A percentile compares a stretch with the other conserved stretches of the same genome.
Evolutionary conservation across 2,888 invertebrate genomes (phyloP).

Genomic region (Polymixis flavicincta): DNA sequence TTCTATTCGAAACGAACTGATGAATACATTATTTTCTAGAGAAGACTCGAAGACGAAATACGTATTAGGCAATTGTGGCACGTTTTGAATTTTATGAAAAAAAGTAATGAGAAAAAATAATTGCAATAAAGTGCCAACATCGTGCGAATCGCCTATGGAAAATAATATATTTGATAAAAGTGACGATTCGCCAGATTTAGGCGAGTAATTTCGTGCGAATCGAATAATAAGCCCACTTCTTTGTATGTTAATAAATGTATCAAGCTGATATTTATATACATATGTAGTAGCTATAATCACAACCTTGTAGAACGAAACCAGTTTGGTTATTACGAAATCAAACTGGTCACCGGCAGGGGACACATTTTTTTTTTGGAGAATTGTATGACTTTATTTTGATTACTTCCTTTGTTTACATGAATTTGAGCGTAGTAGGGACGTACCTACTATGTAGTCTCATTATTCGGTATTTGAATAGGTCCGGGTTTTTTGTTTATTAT

Average conservation of each 20-base stretch:
- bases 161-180: no score
- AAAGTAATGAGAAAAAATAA: no score
- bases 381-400: background rate
- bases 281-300: background rate
- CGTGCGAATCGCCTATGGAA: no score
- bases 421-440: background rate
- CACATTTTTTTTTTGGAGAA: background rate
- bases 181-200: no score
- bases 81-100: no score
- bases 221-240: background rate
- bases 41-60: no score
- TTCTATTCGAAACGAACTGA: background rate
- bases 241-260: background rate
- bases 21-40: no score
- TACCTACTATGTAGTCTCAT: background rate
- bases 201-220: no score
- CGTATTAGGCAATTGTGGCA: no score
- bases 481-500: no score
- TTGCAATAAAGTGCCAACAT: no score
- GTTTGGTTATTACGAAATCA: conserved; percentile 8
- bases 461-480: background rate
- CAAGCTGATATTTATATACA: background rate
- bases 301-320: conserved; percentile 30
- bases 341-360: no score
- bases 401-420: background rate